Conservation (phyloP, 2,888 invertebrate species). For the Brassicogethes aeneus region DNA sequence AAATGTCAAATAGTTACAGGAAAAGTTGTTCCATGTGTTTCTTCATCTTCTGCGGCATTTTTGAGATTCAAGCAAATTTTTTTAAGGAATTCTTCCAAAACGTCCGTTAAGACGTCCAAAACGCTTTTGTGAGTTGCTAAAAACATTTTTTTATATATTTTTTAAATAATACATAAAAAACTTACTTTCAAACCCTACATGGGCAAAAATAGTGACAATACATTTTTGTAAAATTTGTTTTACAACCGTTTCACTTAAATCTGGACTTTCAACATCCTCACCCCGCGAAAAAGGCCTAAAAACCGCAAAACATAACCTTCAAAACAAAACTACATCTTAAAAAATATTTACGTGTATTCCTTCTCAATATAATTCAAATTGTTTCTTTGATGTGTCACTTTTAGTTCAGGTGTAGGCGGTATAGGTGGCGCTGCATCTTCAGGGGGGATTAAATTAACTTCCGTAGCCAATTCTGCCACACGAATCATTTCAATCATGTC, state of each 20-base stretch:
- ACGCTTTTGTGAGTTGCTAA: slow-evolving; percentile 42
- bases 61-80: slow-evolving; percentile 44
- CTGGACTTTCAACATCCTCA: slow-evolving; percentile 28
- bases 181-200: slow-evolving; percentile 46
- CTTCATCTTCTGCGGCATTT: slow-evolving; percentile 45
- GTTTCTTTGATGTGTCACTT: slow-evolving; percentile 25
- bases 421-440: slow-evolving; percentile 31
- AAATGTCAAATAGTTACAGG: slow-evolving; percentile 42
- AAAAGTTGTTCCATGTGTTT: slow-evolving; percentile 40
- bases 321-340: neutral
- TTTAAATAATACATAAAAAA: slow-evolving; percentile 5
- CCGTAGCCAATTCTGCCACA: slow-evolving; percentile 31
- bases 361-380: slow-evolving; percentile 31
- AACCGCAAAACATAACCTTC: neutral
- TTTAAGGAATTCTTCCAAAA: slow-evolving; percentile 42
- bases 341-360: slow-evolving; percentile 25
- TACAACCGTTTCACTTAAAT: slow-evolving; percentile 31
- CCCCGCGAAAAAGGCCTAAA: slow-evolving; percentile 19
- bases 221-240: slow-evolving; percentile 41
- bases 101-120: slow-evolving; percentile 42
- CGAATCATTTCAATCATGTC: slow-evolving; percentile 33
- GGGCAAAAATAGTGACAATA: slow-evolving; percentile 44
- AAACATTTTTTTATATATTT: slow-evolving; percentile 13
- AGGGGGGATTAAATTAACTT: slow-evolving; percentile 30
- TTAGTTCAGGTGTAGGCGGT: slow-evolving; percentile 27